Evolutionary conservation across 2,797 vertebrate genomes (phyloP).

Genomic region (Pelochelys cantorii): DNA sequence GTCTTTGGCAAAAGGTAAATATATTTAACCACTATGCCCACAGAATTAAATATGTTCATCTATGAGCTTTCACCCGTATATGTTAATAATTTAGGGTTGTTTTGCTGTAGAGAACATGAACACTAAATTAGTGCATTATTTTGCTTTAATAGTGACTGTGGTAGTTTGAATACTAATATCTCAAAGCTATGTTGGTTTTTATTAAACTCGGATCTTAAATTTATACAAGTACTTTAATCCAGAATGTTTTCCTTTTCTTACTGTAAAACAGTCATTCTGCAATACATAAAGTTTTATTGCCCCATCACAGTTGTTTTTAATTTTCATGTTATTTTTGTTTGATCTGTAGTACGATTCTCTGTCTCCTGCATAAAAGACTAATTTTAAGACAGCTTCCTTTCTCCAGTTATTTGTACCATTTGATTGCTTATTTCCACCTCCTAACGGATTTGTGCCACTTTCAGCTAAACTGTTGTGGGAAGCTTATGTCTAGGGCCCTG

Average conservation of each 20-base stretch:
- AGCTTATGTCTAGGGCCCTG: not conserved
- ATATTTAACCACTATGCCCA: not conserved
- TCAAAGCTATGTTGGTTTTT: not conserved
- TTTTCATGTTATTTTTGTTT: not conserved
- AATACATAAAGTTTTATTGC: not conserved
- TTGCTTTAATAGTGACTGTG: not conserved
- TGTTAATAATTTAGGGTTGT: not conserved
- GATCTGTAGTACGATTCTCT: not conserved
- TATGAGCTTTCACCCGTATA: not conserved
- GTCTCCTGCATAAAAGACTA: not conserved
- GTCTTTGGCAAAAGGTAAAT: not conserved
- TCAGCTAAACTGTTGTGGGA: not conserved
- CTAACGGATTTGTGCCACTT: not conserved
- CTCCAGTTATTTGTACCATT: fast-evolving
- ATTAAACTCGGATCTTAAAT: not conserved
- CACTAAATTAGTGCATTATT: not conserved
- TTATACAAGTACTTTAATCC: not conserved
- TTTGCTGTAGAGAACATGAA: not conserved
- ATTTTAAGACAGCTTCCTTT: not conserved
- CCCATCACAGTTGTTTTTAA: not conserved
- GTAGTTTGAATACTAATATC: not conserved
- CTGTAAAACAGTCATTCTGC: not conserved
- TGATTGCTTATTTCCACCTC: not conserved
- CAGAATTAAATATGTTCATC: not conserved
- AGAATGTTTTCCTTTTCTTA: not conserved